These are phyloP conservation scores for Delichon dasypus DNA, from an alignment of 2,797 vertebrate species.

Conservation along the genomic window DNA sequence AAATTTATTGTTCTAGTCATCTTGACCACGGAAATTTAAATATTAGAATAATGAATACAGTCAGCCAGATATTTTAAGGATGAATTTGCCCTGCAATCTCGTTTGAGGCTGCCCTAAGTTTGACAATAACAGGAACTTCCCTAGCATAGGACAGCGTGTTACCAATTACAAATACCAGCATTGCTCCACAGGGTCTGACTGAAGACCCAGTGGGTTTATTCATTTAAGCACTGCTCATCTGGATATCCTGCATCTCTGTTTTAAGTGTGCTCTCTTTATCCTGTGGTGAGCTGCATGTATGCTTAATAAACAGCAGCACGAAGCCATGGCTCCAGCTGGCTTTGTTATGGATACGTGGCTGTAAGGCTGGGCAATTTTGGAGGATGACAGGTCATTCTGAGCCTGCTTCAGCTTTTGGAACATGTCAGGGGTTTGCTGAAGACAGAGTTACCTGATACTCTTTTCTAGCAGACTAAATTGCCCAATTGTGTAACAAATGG, in stretches of 20 bases:
- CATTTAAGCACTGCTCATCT: background rate
- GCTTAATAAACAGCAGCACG: conserved; percentile 21
- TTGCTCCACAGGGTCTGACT: conserved; percentile 17
- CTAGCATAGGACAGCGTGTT: background rate
- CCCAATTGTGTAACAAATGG: background rate
- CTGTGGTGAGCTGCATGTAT: background rate
- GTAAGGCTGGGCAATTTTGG: background rate
- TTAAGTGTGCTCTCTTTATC: conserved; percentile 4
- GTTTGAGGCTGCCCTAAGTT: background rate
- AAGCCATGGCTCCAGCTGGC: conserved; percentile 4
- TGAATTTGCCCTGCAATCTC: background rate
- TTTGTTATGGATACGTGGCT: background rate
- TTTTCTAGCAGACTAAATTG: background rate
- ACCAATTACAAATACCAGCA: conserved; percentile 46
- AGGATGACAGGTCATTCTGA: background rate
- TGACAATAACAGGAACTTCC: conserved; percentile 6
- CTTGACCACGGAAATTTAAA: background rate
- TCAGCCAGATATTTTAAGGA: background rate
- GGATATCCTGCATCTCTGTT: conserved; percentile 30
- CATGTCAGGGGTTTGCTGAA: background rate
- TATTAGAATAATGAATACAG: background rate
- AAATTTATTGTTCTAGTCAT: background rate
- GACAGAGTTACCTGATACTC: background rate
- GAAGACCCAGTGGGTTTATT: conserved; percentile 7
- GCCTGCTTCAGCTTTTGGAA: background rate